Percentiles rank a stretch among this genome's conserved stretches.
Evolutionary conservation across 1,140 invertebrate genomes (phyloP).

Genomic region (Pomacea maculata): DNA sequence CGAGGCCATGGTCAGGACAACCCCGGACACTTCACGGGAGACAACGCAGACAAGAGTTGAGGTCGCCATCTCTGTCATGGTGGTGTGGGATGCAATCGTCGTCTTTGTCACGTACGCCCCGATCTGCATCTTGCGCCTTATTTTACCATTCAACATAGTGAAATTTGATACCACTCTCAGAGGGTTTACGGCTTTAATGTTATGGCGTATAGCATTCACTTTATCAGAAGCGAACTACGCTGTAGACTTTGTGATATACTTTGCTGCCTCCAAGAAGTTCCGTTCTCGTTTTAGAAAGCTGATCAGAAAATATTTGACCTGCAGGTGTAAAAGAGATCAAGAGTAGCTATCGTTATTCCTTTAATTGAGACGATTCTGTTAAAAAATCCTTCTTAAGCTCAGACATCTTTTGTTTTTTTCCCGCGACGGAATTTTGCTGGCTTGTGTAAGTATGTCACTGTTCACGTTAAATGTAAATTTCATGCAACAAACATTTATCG

Average conservation of each 20-base stretch:
- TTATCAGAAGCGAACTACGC: conserved; percentile 33
- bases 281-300: conserved; percentile 25
- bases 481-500: too few relatives aligned
- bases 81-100: conserved; percentile 21
- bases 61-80: conserved; percentile 22
- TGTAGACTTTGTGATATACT: conserved; percentile 38
- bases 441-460: too few relatives aligned
- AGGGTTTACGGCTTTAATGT: background rate
- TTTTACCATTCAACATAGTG: too few relatives aligned
- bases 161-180: background rate
- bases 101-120: conserved; percentile 25
- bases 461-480: too few relatives aligned
- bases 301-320: background rate
- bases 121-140: background rate
- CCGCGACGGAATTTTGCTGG: too few relatives aligned
- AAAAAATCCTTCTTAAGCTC: too few relatives aligned
- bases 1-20: background rate
- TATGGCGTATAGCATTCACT: conserved; percentile 19
- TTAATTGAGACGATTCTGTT: too few relatives aligned
- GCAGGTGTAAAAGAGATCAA: background rate
- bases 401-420: too few relatives aligned
- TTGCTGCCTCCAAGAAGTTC: conserved; percentile 27
- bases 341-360: too few relatives aligned
- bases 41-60: background rate
- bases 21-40: too few relatives aligned